phyloP scores from a whole-genome alignment of 2,797 vertebrate genomes.

The Urophycis tenuis region DNA sequence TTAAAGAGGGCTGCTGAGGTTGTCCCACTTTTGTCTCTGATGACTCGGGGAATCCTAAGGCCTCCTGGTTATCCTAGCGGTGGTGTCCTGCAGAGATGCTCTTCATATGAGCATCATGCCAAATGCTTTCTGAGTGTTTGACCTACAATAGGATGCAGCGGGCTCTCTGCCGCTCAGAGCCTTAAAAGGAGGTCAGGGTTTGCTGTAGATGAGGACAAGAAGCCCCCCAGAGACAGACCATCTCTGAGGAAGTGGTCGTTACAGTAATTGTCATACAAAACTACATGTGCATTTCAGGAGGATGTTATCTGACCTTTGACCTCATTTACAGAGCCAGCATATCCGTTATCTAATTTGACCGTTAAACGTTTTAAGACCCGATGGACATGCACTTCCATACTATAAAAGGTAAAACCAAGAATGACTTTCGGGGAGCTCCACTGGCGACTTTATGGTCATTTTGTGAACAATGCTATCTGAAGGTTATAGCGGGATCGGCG shows the following conservation, averaged over 20 bases:
- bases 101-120: background rate
- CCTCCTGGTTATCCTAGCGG: background rate
- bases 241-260: background rate
- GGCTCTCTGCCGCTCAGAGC: background rate
- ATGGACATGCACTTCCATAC: too few relatives aligned
- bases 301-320: background rate
- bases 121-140: background rate
- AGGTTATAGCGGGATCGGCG: background rate
- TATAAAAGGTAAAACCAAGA: too few relatives aligned
- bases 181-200: slow-evolving; percentile 1
- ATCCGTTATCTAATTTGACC: background rate
- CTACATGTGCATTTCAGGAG: background rate
- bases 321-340: background rate
- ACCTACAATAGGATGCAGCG: background rate
- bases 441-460: background rate
- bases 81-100: background rate
- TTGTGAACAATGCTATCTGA: background rate
- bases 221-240: background rate
- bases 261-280: background rate
- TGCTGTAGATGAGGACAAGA: background rate
- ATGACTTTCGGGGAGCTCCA: background rate
- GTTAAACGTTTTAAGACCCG: too few relatives aligned
- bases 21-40: background rate
- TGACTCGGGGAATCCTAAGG: background rate
- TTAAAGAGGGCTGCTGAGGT: background rate